Base-by-base conservation (phyloP, 2,113 vertebrate species). In the Picathartes gymnocephalus region DNA sequence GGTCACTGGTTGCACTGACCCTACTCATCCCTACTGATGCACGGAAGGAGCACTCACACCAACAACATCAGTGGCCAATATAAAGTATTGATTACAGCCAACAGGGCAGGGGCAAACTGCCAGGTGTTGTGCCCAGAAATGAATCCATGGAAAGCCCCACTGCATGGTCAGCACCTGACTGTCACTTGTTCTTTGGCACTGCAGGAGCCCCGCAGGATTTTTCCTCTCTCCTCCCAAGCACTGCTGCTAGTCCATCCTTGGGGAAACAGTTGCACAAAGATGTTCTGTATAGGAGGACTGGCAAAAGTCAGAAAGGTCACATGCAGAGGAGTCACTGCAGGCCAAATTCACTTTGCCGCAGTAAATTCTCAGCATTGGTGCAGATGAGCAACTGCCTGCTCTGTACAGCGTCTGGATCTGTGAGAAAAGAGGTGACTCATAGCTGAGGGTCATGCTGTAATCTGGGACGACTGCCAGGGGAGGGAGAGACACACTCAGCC, bases 361-460 rank as follows among this genome's bases (percentile, higher is more conserved):
- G 81, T 82, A 68, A 92, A 68, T 90, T 96, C 90, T 88, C 88
- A 88, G 78, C 3, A 1, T 12, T 64, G 74, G 78, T 42, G 3
- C 90, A 85, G 95, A 95, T 88, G 96, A 96, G 88, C 95, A 96
- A 89, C 53, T 3, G 2, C 95, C 74, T 13, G 54, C 87, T 87
- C 48, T 2, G 44, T 10, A 0, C 40, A 44, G 65, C 0, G 40
- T 90, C 96, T 93, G 87, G 56, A 69, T 71, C 92, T 84, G 93
- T 90, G 95, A 96, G 95, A 82, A 94, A 89, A 93, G 78, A 51
- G 88, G 70, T 96, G 96, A 96, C 93, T 96, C 95, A 96, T 68
- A 91, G 87, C 78, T 1, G 22, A 95, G 92, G 94, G 92, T 96
- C 96, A 96, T 79, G 90, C 85, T 93, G 90, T 79, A 76, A 85